Conservation (phyloP, 2,888 invertebrate species). For the Tetanocera ferruginea region DNA sequence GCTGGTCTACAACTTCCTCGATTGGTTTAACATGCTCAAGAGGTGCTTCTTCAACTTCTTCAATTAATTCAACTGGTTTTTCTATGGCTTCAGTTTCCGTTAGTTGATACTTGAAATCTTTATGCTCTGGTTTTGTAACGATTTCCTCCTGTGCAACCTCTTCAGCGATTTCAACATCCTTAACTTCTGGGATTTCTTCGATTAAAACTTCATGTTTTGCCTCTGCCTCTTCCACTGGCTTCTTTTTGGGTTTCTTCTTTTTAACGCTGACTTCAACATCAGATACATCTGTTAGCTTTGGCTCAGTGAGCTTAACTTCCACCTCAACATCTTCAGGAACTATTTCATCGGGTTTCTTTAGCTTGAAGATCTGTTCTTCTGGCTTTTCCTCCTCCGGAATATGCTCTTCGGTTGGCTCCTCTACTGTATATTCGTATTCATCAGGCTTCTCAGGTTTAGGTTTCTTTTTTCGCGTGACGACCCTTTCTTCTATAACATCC, state of each 20-base stretch:
- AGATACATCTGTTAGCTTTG: constrained; percentile 47
- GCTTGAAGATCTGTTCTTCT: constrained; percentile 44
- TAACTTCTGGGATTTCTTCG: constrained; percentile 51
- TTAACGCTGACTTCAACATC: constrained; percentile 60
- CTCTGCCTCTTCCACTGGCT: constrained; percentile 60
- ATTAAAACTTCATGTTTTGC: constrained; percentile 57
- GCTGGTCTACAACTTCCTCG: constrained; percentile 64
- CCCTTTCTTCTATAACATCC: constrained; percentile 65
- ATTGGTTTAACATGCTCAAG: constrained; percentile 63
- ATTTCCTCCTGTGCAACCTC: constrained; percentile 52
- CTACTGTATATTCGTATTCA: constrained; percentile 59
- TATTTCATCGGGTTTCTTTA: constrained; percentile 52
- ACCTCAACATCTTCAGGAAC: constrained; percentile 65
- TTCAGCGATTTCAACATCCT: constrained; percentile 48
- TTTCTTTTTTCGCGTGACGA: constrained; percentile 66
- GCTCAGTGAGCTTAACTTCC: constrained; percentile 55
- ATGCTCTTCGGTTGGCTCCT: constrained; percentile 53
- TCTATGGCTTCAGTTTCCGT: constrained; percentile 56
- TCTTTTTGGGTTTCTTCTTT: constrained; percentile 58
- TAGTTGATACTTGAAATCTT: constrained; percentile 52
- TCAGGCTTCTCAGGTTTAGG: constrained; percentile 61
- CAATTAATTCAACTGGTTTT: constrained; percentile 58
- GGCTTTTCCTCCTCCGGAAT: constrained; percentile 55
- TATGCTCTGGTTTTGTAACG: constrained; percentile 58
- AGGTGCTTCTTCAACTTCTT: constrained; percentile 51